Percentiles rank a stretch among this genome's conserved stretches.
Conservation (phyloP, 2,888 invertebrate genomes). For the Cephus nigrinus region DNA sequence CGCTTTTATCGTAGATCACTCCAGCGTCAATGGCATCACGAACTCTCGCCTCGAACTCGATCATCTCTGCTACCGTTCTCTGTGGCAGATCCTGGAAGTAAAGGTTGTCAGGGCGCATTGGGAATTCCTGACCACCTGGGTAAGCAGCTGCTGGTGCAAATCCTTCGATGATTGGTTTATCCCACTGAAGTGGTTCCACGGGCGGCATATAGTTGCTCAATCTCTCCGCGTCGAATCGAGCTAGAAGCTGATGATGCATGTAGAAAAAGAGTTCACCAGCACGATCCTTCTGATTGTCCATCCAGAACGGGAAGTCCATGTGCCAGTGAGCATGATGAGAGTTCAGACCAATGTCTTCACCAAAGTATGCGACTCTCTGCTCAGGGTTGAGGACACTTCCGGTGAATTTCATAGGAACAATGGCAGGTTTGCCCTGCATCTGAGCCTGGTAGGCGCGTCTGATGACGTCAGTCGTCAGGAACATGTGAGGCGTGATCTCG, state of each 20-base stretch:
- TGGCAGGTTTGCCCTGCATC: constrained; percentile 67
- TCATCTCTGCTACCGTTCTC: constrained; percentile 61
- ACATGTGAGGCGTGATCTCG: constrained; percentile 67
- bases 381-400: constrained; percentile 69
- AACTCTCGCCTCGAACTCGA: constrained; percentile 69
- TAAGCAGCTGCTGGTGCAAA: constrained; percentile 70
- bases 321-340: constrained; percentile 73
- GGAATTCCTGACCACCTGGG: constrained; percentile 69
- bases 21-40: constrained; percentile 70
- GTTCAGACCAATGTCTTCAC: constrained; percentile 77
- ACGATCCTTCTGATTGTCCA: constrained; percentile 69
- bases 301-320: constrained; percentile 74
- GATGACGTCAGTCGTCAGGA: constrained; percentile 43
- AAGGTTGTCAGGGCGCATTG: constrained; percentile 61
- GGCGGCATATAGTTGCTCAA: constrained; percentile 66
- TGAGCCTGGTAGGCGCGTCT: constrained; percentile 65
- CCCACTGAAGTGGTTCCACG: constrained; percentile 63
- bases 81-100: constrained; percentile 40
- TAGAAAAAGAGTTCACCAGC: constrained; percentile 75
- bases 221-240: constrained; percentile 77
- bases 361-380: constrained; percentile 73
- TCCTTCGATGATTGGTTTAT: constrained; percentile 65
- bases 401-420: constrained; percentile 72
- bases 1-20: constrained; percentile 52
- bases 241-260: constrained; percentile 72